Evolutionary conservation across 2,888 invertebrate genomes (phyloP).

Genomic region (Aphidoletes aphidimyza): DNA sequence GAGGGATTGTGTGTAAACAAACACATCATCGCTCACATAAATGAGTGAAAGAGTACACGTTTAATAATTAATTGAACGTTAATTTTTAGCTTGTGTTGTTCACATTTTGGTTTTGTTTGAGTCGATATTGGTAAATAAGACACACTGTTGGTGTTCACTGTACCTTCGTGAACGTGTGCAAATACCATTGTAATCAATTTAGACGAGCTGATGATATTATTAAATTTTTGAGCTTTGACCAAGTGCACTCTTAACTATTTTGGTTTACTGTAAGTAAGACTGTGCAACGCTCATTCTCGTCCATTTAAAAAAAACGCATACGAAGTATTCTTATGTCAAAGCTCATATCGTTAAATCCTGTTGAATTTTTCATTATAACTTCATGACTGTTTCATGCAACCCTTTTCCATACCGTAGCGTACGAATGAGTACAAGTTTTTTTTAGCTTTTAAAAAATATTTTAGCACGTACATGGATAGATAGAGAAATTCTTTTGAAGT

Average conservation of each 20-base stretch:
- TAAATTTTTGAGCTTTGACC: not conserved
- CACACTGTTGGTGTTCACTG: not conserved
- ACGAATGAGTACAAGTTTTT: too few species aligned
- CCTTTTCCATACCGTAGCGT: too few species aligned
- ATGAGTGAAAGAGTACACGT: not conserved
- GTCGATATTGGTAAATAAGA: not conserved
- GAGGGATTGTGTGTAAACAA: not conserved
- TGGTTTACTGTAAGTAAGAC: too few species aligned
- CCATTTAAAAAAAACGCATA: not conserved
- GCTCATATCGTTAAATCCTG: not conserved
- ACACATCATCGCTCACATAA: not conserved
- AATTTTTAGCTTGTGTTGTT: not conserved
- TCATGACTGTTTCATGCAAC: not conserved
- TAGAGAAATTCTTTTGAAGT: too few species aligned
- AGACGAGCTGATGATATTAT: not conserved
- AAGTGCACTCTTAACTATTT: too few species aligned
- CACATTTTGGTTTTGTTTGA: not conserved
- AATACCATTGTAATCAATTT: not conserved
- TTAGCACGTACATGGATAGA: too few species aligned
- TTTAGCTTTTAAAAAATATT: not conserved
- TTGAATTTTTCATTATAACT: not conserved
- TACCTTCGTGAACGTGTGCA: not conserved
- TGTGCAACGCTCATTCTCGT: not conserved
- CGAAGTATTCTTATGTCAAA: not conserved
- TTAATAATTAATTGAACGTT: slow-evolving; percentile 10